Evolutionary conservation across 2,888 invertebrate genomes (phyloP).

Genomic region (Petrolisthes manimaculis): DNA sequence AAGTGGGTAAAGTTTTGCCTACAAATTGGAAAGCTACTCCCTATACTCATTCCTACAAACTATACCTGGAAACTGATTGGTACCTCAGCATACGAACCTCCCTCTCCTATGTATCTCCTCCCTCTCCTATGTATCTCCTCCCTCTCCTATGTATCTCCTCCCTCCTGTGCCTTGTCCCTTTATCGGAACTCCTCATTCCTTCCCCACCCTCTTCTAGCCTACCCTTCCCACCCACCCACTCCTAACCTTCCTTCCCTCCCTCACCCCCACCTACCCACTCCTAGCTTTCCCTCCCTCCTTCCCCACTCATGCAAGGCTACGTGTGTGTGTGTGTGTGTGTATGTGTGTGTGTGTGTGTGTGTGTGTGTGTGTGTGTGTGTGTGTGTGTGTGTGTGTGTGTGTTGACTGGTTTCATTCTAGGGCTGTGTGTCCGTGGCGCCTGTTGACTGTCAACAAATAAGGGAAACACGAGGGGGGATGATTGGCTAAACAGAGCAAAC

Average conservation of each 20-base stretch:
- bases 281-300: neutral
- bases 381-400: neutral
- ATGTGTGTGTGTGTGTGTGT: neutral
- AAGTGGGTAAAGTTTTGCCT: too few species aligned
- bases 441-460: slow-evolving; percentile 45
- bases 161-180: neutral
- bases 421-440: slow-evolving; percentile 20
- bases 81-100: neutral
- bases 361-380: slow-evolving; percentile 6
- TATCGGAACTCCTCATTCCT: neutral
- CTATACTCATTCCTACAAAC: neutral
- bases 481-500: slow-evolving; percentile 36
- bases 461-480: slow-evolving; percentile 25
- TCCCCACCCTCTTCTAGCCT: neutral
- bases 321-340: slow-evolving; percentile 2
- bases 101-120: neutral
- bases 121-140: neutral
- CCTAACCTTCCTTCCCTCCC: neutral
- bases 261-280: neutral
- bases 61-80: neutral
- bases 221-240: neutral
- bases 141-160: neutral
- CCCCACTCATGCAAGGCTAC: neutral
- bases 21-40: too few species aligned
- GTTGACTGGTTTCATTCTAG: slow-evolving; percentile 22